Base-by-base conservation (phyloP, 2,888 invertebrate species). In the Loripinus fragilis region DNA sequence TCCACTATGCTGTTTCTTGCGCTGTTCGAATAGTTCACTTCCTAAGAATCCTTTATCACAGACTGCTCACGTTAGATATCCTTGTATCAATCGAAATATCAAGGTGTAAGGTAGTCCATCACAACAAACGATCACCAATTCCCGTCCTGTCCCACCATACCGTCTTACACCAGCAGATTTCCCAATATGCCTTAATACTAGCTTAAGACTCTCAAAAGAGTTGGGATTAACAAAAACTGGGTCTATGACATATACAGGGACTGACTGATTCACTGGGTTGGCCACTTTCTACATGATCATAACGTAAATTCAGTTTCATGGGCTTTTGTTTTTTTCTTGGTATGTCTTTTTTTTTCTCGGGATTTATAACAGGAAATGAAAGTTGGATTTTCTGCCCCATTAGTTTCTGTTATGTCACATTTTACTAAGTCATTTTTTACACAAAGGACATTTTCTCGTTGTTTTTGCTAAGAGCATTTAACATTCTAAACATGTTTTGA, bases 111-210 rank as follows among this genome's bases (percentile, higher is more conserved):
- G 74, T 30, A 68, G 23, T 3, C 74, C 74, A 55, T 74, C 74
- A 60, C 68, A 74, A 23, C 74, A 74, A 20, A 74, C 60, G 10
- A 60, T 74, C 25, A 52, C 25, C 68, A 55, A 74, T 20, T 74
- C 74, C 28, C 74, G 68, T 1, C 42, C 41, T 23, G 17, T 25
- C 42, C 68, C 74, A 8, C 52, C 52, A 30, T 74, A 68, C 15
- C 74, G 25, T 30, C 60, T 55, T 10, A 74, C 20, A 15, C 74
- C 68, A 20, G 74, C 74, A 41, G 17, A 42, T 42, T 68, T 68
- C n/a, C 74, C 74, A 25, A 74, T 68, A 30, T 74, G 55, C 41
- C 74, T 50, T 23, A 74, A 33, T 3, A 74, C 74, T n/a, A 74
- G 41, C 12, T 25, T 60, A 10, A 74, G 38, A 8, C 23, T 35